These are phyloP conservation scores for Enteromius paludinosus DNA, from an alignment of 2,797 vertebrate genomes.

Conservation along the genomic window DNA sequence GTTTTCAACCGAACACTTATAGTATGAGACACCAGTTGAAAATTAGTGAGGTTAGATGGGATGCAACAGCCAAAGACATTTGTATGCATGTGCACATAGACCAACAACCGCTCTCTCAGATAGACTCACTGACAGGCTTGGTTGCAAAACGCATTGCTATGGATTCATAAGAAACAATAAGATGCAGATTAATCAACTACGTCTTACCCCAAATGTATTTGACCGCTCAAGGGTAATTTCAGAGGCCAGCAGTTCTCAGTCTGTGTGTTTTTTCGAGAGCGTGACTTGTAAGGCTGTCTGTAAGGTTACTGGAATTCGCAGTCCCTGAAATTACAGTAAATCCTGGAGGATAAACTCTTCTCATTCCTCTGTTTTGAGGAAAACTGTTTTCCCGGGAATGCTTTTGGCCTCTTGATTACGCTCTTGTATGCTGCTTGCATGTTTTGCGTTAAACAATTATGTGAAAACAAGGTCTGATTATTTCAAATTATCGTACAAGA, in stretches of 20 bases:
- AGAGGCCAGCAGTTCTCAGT: slow-evolving; percentile 8
- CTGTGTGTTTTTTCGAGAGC: slow-evolving; percentile 14
- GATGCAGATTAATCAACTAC: not conserved
- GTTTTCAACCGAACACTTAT: not conserved
- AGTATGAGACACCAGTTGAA: not conserved
- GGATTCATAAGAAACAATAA: slow-evolving; percentile 10
- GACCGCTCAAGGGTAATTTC: slow-evolving; percentile 1
- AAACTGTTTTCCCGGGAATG: slow-evolving; percentile 11
- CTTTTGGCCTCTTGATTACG: not conserved
- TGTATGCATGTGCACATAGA: not conserved
- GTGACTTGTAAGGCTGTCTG: slow-evolving; percentile 3
- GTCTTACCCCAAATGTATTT: not conserved
- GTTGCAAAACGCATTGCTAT: not conserved
- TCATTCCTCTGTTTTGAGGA: slow-evolving; percentile 30
- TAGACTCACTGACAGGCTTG: not conserved
- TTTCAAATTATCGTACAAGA: not conserved
- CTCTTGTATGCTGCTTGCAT: not conserved
- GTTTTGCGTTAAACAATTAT: slow-evolving; percentile 11
- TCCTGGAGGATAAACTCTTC: slow-evolving; percentile 22
- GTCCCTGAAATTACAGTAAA: slow-evolving; percentile 22
- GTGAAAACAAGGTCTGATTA: not conserved
- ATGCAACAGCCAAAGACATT: not conserved
- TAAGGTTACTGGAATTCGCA: slow-evolving; percentile 29
- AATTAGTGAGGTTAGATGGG: not conserved
- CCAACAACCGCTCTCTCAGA: not conserved